Base-by-base conservation (phyloP, 92 coral and sea anemone species). In the Parazoanthus atlanticus region DNA sequence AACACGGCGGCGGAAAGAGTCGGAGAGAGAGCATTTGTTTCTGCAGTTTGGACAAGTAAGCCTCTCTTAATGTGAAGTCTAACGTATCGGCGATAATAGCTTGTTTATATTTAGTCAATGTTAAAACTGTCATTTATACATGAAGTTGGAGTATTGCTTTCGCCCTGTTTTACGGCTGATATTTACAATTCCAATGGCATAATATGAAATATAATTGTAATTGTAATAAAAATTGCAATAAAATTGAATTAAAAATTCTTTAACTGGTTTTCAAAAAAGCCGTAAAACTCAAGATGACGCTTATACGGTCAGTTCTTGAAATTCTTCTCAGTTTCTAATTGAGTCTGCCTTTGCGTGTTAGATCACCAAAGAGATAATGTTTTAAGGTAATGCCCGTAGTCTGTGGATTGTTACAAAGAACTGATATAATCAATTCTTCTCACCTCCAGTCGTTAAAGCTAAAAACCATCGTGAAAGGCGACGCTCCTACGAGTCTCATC, bases 31-130 rank as follows among this genome's bases (percentile, higher is more conserved):
- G 47, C 97, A 97, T 64, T 91, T 91, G 9, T 97, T 97, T 82
- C 49, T 97, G 0, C 96, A 93, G 93, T 93, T 92, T 74, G 99
- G 99, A 49, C 98, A 95, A 92, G 99, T 93, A 74, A 70, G 90
- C 17, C 54, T 34, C 23, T 25, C 19, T 31, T 49, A 19, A 67
- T 11, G 49, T 46, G 49, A 46, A 9, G 49, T 46, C 49, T 46
- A 11, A 46, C 67, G 26, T 61, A 21, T 23, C 2, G 67, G 7
- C 67, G 67, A 61, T 61, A 61, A 21, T 21, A 23, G 2, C 58
- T 52, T 52, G 69, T 61, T 23, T 61, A 5, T 61, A 61, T 61
- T 19, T 61, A 19, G 28, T 61, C 28, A 61, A 1, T 61, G 10
- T 7, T 61, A 61, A 19, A 19, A 61, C 67, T 61, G 58, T 52